Base-by-base conservation (phyloP, 2,113 vertebrate species). In the Synchiropus splendidus region DNA sequence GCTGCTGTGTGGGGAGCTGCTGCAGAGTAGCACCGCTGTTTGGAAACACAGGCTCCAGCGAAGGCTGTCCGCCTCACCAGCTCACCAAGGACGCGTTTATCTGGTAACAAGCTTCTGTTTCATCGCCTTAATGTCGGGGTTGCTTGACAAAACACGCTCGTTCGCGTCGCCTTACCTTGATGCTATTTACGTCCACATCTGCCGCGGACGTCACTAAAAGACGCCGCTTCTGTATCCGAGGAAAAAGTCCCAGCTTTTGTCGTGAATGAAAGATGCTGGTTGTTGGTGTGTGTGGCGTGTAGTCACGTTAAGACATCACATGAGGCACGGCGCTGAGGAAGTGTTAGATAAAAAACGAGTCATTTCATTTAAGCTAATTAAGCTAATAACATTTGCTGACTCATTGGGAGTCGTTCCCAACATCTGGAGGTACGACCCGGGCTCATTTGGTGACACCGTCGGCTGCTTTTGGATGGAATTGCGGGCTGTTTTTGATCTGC, bases 401-500 rank as follows among this genome's bases (percentile, higher is more conserved):
- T 27, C 21, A 27, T 8, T 8, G 21, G 4, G 4, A 8, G 21
- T 27, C 21, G 8, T 27, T 27, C 4, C 8, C 8, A 27, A 8
- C 21, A 27, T 27, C 21, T 27, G 21, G 4, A 5, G 21, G 8
- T 27, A 8, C 21, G 21, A 27, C 21, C 8, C 21, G 4, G 16
- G 31, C 12, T n/a, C 10, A 4, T n/a, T 36, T 16, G 15, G 9
- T 2, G 14, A 16, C 41, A 16, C 12, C 4, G 12, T 12, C 45
- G 45, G 33, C 6, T 52, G 37, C 18, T 45, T 66, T 12, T 3
- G 50, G 12, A 9, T 16, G 2, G 11, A 27, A 31, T 42, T 21
- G 36, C 39, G 38, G 40, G 52, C 31, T 68, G 67, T 67, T 78
- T 75, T 67, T 80, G 77, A 75, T 77, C 77, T 82, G 80, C 80